These are phyloP conservation scores for Tipula unca DNA, from an alignment of 2,888 invertebrate species.

Conservation along the genomic window DNA sequence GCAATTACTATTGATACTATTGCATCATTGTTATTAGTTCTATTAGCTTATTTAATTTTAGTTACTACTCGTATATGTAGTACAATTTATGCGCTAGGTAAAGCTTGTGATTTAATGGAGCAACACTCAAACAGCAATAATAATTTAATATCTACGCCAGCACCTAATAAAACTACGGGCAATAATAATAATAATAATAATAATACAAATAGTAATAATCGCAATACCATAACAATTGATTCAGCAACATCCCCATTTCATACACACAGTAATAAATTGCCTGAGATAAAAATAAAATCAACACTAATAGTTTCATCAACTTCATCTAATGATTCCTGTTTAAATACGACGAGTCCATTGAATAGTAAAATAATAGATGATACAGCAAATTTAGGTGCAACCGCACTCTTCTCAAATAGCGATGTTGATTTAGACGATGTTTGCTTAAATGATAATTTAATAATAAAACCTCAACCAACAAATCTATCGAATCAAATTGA, in stretches of 20 bases:
- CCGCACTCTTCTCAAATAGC: constrained; percentile 78
- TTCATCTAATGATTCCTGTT: not conserved
- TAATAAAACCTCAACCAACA: constrained; percentile 29
- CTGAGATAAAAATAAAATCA: not conserved
- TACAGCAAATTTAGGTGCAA: constrained; percentile 53
- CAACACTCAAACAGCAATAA: constrained; percentile 51
- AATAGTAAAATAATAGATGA: constrained; percentile 29
- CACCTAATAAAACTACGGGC: not conserved
- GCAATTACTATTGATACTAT: constrained; percentile 67
- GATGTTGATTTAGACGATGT: constrained; percentile 76
- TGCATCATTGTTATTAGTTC: constrained; percentile 60
- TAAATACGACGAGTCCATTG: not conserved
- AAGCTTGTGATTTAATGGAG: constrained; percentile 80
- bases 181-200: not conserved
- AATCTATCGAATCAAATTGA: constrained; percentile 40
- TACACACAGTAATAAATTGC: constrained; percentile 29
- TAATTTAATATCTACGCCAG: constrained; percentile 31
- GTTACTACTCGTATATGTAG: constrained; percentile 70
- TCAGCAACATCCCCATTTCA: constrained; percentile 28
- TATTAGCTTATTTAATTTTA: constrained; percentile 68
- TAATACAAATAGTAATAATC: not conserved
- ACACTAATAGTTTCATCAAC: not conserved
- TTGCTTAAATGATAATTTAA: constrained; percentile 66
- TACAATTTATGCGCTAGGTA: constrained; percentile 82
- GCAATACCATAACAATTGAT: constrained; percentile 25